Evolutionary conservation across 2,888 invertebrate species (phyloP).

Genomic region (Cyclophora punctaria): DNA sequence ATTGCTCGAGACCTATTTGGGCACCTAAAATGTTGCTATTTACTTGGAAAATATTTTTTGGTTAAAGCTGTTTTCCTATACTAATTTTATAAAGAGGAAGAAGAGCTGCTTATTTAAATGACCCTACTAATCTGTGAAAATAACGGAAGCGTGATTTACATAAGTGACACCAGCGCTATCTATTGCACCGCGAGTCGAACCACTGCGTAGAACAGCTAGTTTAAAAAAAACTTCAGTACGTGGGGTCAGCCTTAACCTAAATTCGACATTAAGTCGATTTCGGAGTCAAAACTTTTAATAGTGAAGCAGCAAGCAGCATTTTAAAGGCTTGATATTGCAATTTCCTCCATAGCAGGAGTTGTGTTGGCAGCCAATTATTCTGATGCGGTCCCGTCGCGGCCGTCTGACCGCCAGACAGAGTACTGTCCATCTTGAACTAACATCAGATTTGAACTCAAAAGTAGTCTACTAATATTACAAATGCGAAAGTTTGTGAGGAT

Average conservation of each 20-base stretch:
- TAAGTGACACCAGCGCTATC: no score
- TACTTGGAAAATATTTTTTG: no score
- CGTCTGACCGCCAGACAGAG: conserved; percentile 1
- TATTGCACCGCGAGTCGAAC: no score
- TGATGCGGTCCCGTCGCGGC: conserved; percentile 4
- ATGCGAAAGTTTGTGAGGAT: no score
- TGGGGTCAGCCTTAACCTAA: no score
- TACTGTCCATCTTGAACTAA: background rate
- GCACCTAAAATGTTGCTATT: background rate
- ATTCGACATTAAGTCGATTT: no score
- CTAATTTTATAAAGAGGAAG: background rate
- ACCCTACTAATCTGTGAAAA: background rate
- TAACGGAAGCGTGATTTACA: background rate
- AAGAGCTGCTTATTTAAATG: background rate
- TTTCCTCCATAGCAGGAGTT: conserved; percentile 5
- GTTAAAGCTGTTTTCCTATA: no score
- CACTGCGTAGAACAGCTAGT: background rate
- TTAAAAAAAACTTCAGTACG: no score
- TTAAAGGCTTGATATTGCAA: conserved; percentile 10
- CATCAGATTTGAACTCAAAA: no score
- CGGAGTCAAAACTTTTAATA: no score
- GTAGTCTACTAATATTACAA: no score
- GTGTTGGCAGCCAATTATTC: conserved; percentile 12
- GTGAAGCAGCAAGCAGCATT: conserved; percentile 3
- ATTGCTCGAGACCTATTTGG: background rate